Evolutionary conservation across 1,140 invertebrate genomes (phyloP), one percentile per base, ranked within the genome.

Genomic region (Drosophila azteca): DNA sequence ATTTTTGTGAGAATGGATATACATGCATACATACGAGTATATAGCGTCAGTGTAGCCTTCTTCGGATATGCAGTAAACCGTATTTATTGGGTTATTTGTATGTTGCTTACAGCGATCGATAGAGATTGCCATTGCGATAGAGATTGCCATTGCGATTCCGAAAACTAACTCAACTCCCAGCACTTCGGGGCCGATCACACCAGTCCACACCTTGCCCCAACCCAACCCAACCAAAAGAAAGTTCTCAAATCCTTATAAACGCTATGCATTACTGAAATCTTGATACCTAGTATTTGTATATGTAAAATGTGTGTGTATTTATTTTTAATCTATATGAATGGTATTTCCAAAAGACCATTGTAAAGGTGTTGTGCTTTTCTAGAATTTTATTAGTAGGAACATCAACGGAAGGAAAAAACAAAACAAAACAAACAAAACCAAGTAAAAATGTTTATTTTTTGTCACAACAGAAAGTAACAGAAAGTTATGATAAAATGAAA

Each of bases 361-460:
- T 90, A 90, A 90, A 90, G 84, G 89, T 90, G 89, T 90, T 90
- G 89, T 90, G 89, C 89, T 90, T 90, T 90, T 90, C 84, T 90
- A 90, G 89, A 90, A 87, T 90, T 90, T 90, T 89, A 90, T 88
- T 87, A 87, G 82, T 87, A 87, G 83, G 79, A 61, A 67, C 53
- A 77, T 78, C 54, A 78, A 71, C 55, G 54, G 61, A 78, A 77
- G 51, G 22, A 58, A 57, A 57, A 39, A 31, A 68, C 52, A 17
- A 74, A 26, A 26, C 3, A 58, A 48, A 57, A 35, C 3, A 58
- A 48, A 57, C 11, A 9, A 35, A 35, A 35, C 2, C 7, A 35
- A 39, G 11, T 4, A 15, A 44, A 62, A 87, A 76, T 75, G 52
- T 88, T 87, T 85, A 87, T 88, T 87, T 85, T 87, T 81, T 79